Conservation (phyloP, 1,140 invertebrate species). For the Ptiloglossa arizonensis region DNA sequence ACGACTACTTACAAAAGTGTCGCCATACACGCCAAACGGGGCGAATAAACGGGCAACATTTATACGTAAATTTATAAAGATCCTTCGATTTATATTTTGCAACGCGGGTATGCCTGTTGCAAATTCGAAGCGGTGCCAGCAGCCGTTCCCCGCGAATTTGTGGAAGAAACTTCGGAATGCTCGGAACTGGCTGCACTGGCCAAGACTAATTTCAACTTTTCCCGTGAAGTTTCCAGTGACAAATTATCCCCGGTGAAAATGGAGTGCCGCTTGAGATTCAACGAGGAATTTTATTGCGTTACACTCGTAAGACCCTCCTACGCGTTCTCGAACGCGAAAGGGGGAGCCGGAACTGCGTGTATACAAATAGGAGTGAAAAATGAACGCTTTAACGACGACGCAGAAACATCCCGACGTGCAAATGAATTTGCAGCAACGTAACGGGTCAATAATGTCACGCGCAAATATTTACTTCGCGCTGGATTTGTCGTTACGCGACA, state of each 20-base stretch:
- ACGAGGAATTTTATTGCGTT: conserved; percentile 60
- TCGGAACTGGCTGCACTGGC: conserved; percentile 25
- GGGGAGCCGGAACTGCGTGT: neutral
- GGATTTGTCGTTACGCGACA: conserved; percentile 38
- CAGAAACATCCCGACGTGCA: conserved; percentile 44
- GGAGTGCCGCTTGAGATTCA: conserved; percentile 56
- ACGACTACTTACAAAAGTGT: no score
- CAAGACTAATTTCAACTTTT: conserved; percentile 63
- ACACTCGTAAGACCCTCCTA: conserved; percentile 18
- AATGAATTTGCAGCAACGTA: conserved; percentile 43
- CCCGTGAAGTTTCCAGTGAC: conserved; percentile 56
- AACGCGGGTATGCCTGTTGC: neutral
- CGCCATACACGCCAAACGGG: no score
- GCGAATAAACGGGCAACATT: no score
- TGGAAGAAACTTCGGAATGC: conserved; percentile 41
- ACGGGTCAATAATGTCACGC: conserved; percentile 31
- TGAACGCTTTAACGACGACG: conserved; percentile 33
- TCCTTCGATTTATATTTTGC: neutral
- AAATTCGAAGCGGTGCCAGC: neutral
- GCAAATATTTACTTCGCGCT: conserved; percentile 44
- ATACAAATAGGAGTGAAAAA: conserved; percentile 32
- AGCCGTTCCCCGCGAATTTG: conserved; percentile 19
- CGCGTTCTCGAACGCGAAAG: neutral
- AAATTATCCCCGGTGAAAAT: conserved; percentile 62
- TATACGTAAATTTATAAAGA: neutral